Evolutionary conservation across 1,140 invertebrate genomes (phyloP).

Genomic region (Megalonaias nervosa): DNA sequence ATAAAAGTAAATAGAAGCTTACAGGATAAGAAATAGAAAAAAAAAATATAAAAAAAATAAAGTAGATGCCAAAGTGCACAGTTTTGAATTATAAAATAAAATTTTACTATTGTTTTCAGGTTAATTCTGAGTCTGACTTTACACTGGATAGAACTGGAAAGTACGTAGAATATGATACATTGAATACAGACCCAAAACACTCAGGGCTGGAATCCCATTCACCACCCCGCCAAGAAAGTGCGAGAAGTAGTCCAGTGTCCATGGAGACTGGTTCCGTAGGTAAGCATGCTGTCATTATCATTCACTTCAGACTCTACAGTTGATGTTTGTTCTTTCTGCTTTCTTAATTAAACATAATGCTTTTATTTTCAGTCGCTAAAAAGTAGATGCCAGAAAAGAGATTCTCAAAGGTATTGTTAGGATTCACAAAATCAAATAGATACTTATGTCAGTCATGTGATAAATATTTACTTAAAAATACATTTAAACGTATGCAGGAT

Average conservation of each 20-base stretch:
- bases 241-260: conserved; percentile 54
- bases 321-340: neutral
- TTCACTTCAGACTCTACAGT: too few relatives aligned
- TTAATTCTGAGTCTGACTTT: conserved; percentile 78
- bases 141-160: conserved; percentile 77
- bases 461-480: too few relatives aligned
- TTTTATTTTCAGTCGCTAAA: neutral
- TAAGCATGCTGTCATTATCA: conserved; percentile 12
- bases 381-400: neutral
- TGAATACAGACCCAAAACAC: conserved; percentile 75
- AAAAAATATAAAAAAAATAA: too few relatives aligned
- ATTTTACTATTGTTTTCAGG: conserved; percentile 57
- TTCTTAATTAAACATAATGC: neutral
- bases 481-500: too few relatives aligned
- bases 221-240: conserved; percentile 55
- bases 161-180: conserved; percentile 80
- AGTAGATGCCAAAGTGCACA: too few relatives aligned
- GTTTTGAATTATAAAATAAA: neutral
- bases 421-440: neutral
- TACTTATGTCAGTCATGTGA: neutral
- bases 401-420: neutral
- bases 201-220: conserved; percentile 60
- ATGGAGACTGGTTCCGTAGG: conserved; percentile 49
- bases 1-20: too few relatives aligned
- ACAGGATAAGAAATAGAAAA: too few relatives aligned